Evolutionary conservation across 2,888 invertebrate genomes (phyloP), one percentile per base, ranked within the genome.

Genomic region (Zonitis immaculata): DNA sequence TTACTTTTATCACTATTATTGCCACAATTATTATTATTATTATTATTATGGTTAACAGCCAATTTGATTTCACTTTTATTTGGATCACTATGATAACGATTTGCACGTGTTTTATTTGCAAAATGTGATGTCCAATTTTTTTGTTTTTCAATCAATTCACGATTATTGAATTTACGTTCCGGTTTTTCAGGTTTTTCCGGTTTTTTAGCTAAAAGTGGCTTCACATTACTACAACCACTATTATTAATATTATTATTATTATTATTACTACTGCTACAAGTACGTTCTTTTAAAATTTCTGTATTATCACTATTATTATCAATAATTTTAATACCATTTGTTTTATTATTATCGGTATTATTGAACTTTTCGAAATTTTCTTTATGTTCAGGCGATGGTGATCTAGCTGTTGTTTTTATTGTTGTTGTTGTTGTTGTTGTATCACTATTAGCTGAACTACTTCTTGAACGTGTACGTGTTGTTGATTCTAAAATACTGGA

Each of bases 81-180:
- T 8, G 83, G 82, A 74, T 86, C 86, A 67, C 84, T 84, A 64
- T 82, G 82, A 56, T 80, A 80, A 52, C 83, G 78, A 60, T 78
- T 77, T 44, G 85, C 81, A 62, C 87, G 83, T 47, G 87, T 82
- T 78, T 90, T 91, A 27, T 20, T 39, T 54, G 88, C 88, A 73
- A 92, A 94, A 76, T 91, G 92, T 56, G 91, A 89, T 26, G 92
- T 92, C 93, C 92, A 94, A 77, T 93, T 94, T 71, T 88, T 87
- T 72, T 92, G 93, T 68, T 92, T 91, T 75, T 91, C 92, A 63
- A 93, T 93, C 50, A 92, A 78, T 73, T 93, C 91, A 63, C 91
- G 88, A 57, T 89, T 90, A 67, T 85, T 87, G 66, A 90, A 87
- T 68, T 88, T 86, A 51, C 90, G 79, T 72, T 91, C 91, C 3